Conservation (phyloP, 2,888 invertebrate genomes). For the Dichetophora obliterata region DNA sequence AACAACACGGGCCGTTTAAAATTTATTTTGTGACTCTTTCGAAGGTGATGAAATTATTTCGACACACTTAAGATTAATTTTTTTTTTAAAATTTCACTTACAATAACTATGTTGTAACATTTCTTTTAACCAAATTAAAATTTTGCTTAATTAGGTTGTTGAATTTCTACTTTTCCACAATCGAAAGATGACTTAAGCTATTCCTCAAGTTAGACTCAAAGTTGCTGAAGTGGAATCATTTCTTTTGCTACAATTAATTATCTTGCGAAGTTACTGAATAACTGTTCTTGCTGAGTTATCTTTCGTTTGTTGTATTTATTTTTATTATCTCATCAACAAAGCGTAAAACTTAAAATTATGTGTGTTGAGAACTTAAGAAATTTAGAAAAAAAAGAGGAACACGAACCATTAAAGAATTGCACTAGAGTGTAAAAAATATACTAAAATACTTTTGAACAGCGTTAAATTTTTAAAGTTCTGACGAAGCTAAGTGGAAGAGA, state of each 20-base stretch:
- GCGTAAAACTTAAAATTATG: slow-evolving; percentile 20
- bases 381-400: not conserved
- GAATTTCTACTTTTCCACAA: not conserved
- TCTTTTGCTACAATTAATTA: slow-evolving; percentile 22
- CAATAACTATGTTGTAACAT: too few species aligned
- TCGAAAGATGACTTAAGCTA: not conserved
- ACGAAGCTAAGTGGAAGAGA: not conserved
- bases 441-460: slow-evolving; percentile 15
- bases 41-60: too few species aligned
- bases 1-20: too few species aligned
- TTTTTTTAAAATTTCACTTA: too few species aligned
- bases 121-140: too few species aligned
- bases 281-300: not conserved
- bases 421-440: slow-evolving; percentile 25
- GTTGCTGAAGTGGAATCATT: slow-evolving; percentile 29
- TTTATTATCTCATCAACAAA: slow-evolving; percentile 27
- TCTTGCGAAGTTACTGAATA: not conserved
- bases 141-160: not conserved
- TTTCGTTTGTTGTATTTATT: slow-evolving; percentile 5
- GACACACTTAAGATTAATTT: too few species aligned
- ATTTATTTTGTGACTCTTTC: too few species aligned
- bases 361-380: slow-evolving; percentile 8
- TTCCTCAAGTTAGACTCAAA: not conserved
- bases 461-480: not conserved
- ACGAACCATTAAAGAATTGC: not conserved